Conservation (phyloP, 23 tunicate genomes). For the Trididemnum clinides region DNA sequence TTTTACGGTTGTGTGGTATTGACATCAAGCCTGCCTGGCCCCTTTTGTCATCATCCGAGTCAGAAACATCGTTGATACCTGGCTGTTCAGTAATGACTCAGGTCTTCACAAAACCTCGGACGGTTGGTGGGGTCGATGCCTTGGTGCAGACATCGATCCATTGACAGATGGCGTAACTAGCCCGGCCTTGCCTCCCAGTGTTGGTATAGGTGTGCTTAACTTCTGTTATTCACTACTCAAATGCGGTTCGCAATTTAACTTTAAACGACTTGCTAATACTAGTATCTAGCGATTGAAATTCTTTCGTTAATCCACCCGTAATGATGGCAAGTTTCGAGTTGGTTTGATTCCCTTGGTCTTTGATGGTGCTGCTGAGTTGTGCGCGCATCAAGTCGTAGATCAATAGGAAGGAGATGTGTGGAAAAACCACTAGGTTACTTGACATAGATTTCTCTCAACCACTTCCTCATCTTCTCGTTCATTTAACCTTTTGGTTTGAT, state of each 20-base stretch:
- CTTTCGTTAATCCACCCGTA: slow-evolving; percentile 25
- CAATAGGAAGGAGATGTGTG: background rate
- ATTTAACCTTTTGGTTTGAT: slow-evolving; percentile 6
- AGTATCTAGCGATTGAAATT: slow-evolving; percentile 28
- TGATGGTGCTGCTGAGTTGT: background rate
- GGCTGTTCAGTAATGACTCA: background rate
- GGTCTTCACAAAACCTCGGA: background rate
- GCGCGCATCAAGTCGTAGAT: background rate
- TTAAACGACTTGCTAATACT: background rate
- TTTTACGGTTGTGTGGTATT: background rate
- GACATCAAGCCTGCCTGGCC: background rate
- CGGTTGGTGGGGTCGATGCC: background rate
- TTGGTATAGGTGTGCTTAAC: slow-evolving; percentile 13
- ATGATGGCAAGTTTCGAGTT: slow-evolving; percentile 15
- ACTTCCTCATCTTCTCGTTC: slow-evolving; percentile 5
- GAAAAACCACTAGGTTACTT: slow-evolving; percentile 10
- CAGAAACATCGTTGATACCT: background rate
- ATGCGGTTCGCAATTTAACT: background rate
- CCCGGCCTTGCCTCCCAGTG: slow-evolving; percentile 12
- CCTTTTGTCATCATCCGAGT: background rate
- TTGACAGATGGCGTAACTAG: background rate
- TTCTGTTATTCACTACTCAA: slow-evolving; percentile 18
- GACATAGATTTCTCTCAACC: background rate
- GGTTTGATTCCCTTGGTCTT: background rate
- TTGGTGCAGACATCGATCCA: slow-evolving; percentile 6